Conservation (phyloP, 2,888 invertebrate species). For the Orgyia antiqua region DNA sequence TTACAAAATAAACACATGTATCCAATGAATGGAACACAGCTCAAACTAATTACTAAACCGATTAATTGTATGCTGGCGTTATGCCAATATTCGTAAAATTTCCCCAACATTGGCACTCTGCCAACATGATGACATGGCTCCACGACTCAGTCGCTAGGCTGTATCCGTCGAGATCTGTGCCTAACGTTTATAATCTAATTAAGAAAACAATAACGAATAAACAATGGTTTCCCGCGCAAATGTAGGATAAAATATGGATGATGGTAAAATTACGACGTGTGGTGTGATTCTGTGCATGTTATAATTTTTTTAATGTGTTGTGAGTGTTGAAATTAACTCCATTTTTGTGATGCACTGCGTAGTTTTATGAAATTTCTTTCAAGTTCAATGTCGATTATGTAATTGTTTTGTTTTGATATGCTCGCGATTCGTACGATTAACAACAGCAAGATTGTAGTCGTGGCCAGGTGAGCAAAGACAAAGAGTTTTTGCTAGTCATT, state of each 20-base stretch:
- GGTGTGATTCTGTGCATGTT: constrained; percentile 40
- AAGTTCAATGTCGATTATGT: constrained; percentile 61
- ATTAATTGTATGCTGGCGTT: constrained; percentile 36
- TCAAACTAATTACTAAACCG: constrained; percentile 24
- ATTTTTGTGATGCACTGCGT: constrained; percentile 37
- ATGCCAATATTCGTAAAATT: constrained; percentile 41
- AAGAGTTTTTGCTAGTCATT: neutral
- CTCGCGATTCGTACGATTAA: constrained; percentile 3
- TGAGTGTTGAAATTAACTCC: constrained; percentile 18
- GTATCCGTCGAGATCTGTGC: constrained; percentile 35
- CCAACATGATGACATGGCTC: constrained; percentile 53
- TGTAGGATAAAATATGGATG: constrained; percentile 61
- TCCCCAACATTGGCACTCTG: constrained; percentile 37
- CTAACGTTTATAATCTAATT: constrained; percentile 29
- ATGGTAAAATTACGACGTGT: constrained; percentile 37
- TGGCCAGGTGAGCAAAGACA: constrained; percentile 13
- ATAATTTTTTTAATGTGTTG: constrained; percentile 16
- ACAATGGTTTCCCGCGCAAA: constrained; percentile 56
- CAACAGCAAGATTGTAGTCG: constrained; percentile 7
- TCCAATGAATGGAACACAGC: constrained; percentile 42
- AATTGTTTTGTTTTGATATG: constrained; percentile 42
- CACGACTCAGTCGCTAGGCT: constrained; percentile 45
- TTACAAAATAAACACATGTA: constrained; percentile 65
- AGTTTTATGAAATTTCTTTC: constrained; percentile 32
- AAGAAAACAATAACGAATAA: constrained; percentile 27